A percentile compares a stretch with the other conserved stretches of the same genome.
These are phyloP conservation scores for Apogon talboti DNA, from an alignment of 2,797 vertebrate species.

Conservation along the genomic window DNA sequence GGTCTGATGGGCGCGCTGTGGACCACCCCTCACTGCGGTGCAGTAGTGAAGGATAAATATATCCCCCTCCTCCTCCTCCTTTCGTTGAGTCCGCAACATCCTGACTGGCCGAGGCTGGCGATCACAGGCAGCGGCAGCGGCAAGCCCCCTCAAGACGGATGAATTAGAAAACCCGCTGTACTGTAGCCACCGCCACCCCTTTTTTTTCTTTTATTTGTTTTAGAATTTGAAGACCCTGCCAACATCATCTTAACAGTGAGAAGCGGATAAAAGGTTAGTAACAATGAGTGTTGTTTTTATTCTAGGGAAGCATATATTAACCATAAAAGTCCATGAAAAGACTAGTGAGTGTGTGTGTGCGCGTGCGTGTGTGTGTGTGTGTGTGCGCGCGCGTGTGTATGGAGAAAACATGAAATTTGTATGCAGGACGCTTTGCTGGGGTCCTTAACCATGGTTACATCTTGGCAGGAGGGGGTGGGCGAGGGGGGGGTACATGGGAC, in stretches of 20 bases:
- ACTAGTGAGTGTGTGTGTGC: slow-evolving; percentile 16
- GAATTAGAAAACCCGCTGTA: slow-evolving; percentile 69
- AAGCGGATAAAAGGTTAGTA: slow-evolving; percentile 83
- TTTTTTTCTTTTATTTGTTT: slow-evolving; percentile 42
- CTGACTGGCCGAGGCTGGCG: slow-evolving; percentile 74
- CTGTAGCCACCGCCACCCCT: slow-evolving; percentile 17
- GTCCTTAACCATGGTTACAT: slow-evolving; percentile 57
- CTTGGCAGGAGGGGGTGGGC: slow-evolving; percentile 30
- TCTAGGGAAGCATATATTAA: slow-evolving; percentile 10
- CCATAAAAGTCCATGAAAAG: slow-evolving; percentile 9
- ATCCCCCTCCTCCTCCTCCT: slow-evolving; percentile 70
- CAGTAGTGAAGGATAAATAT: slow-evolving; percentile 87
- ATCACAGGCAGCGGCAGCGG: slow-evolving; percentile 68
- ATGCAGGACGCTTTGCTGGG: slow-evolving; percentile 66
- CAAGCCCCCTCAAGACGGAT: slow-evolving; percentile 75
- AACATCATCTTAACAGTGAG: slow-evolving; percentile 58
- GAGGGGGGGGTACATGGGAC: background rate
- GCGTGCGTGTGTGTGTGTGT: slow-evolving; percentile 5
- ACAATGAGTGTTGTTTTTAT: slow-evolving; percentile 39
- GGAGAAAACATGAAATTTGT: slow-evolving; percentile 58
- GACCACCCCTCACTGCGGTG: slow-evolving; percentile 84
- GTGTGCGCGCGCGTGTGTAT: slow-evolving; percentile 21
- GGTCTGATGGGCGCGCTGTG: slow-evolving; percentile 75
- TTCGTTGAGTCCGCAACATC: slow-evolving; percentile 78
- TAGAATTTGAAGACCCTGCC: slow-evolving; percentile 36